A percentile compares a stretch with the other conserved stretches of the same genome.
Conservation (phyloP, 2,888 invertebrate genomes). For the Nemoura dubitans region DNA sequence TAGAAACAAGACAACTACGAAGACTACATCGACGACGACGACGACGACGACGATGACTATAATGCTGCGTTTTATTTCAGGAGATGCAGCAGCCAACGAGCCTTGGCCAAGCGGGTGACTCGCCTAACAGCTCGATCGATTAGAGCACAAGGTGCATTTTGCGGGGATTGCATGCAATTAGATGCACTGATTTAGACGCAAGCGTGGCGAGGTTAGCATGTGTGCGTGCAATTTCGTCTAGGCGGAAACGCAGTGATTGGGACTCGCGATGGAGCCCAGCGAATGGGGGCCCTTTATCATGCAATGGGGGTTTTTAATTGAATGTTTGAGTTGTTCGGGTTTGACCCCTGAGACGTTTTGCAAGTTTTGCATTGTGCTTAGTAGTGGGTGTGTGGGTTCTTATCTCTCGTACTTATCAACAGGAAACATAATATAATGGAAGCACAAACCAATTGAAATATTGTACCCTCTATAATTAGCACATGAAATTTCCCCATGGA, state of each 20-base stretch:
- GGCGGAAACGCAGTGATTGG: background rate
- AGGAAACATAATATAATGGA: background rate
- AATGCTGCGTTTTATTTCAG: background rate
- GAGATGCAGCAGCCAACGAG: background rate
- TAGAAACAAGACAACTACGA: conserved; percentile 1
- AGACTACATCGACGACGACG: background rate
- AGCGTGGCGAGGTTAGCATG: background rate
- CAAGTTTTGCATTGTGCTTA: background rate
- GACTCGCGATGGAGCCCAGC: background rate
- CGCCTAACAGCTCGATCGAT: background rate
- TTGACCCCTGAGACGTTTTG: no score
- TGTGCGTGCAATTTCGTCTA: background rate
- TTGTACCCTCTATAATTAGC: background rate
- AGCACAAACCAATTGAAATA: background rate
- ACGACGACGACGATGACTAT: background rate
- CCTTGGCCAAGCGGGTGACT: background rate
- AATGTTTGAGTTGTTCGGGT: no score
- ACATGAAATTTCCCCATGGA: no score
- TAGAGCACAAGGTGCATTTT: background rate
- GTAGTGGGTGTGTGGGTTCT: background rate
- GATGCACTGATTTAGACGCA: background rate
- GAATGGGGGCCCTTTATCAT: background rate
- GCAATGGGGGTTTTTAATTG: no score
- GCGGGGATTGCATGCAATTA: background rate
- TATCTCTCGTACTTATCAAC: background rate